Base-by-base conservation (phyloP, 2,113 vertebrate genomes). In the Xenopus borealis region DNA sequence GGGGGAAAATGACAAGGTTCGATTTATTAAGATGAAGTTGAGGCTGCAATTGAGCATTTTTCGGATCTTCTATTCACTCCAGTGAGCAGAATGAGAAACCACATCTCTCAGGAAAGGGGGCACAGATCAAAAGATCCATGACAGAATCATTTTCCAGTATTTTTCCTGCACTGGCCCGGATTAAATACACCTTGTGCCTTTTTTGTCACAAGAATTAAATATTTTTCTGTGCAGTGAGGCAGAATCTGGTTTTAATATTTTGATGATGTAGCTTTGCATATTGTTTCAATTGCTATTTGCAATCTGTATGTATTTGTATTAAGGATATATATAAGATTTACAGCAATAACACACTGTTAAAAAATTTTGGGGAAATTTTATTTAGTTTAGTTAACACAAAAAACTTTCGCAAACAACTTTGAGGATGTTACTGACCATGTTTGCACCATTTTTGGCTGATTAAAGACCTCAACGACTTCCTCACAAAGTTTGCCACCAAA, bases 11-110 rank as follows among this genome's bases (percentile, higher is more conserved):
- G 68, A 59, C 68, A 70, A 70, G 17, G 44, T 58, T 59, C 19
- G 27, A 70, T 70, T 70, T 58, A 59, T 70, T 70, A 70, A 70
- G 68, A 59, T 59, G n/a, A 57, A 59, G 55, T 44, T 18, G 30
- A 59, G 10, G 11, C 55, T 59, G 30, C 17, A 44, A 18, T 58
- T 40, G 20, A 16, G 67, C 30, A 40, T 52, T 45, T 70, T 70
- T 58, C 55, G 68, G 68, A 14, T 33, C 40, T 30, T 44, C 17
- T 59, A 30, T n/a, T 53, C 55, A 70, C 6, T 44, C 30, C 53
- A 59, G 50, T 59, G 55, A 70, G n/a, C 53, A 70, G 10, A 45
- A 59, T 70, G 53, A 70, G n/a, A 70, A 70, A 70, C 59, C 10
- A 59, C 40, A 47, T 30, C 33, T 70, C 55, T n/a, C 10, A 12